Conservation (phyloP, 2,888 invertebrate species). For the Lepetodrilus schrolli region DNA sequence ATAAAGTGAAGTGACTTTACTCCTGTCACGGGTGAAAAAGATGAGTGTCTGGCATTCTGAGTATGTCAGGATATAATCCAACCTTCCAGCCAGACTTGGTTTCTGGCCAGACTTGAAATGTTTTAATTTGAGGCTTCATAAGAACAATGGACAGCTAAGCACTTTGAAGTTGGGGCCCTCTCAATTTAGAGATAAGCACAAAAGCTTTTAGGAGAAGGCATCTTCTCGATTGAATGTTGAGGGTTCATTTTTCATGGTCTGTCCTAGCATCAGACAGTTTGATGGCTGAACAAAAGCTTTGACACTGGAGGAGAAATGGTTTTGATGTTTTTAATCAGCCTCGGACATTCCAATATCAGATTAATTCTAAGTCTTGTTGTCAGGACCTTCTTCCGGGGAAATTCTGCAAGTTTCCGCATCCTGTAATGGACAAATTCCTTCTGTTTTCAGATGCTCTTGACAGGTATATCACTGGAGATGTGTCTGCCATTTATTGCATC, state of each 20-base stretch:
- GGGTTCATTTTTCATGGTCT: conserved; percentile 24
- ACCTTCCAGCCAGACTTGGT: no score
- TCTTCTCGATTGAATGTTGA: conserved; percentile 16
- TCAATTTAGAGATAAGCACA: conserved; percentile 14
- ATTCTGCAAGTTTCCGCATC: conserved; percentile 17
- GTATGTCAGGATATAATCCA: conserved; percentile 18
- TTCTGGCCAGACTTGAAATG: not conserved
- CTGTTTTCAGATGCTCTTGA: conserved; percentile 1
- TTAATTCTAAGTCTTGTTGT: conserved; percentile 10
- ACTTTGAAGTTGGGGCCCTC: not conserved
- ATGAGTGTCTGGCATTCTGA: not conserved
- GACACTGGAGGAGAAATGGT: conserved; percentile 10
- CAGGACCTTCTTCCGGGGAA: not conserved
- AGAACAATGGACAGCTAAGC: conserved; percentile 7
- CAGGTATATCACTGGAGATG: not conserved
- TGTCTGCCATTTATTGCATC: not conserved
- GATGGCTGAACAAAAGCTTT: conserved; percentile 29
- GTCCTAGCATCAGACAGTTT: not conserved
- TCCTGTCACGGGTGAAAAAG: not conserved
- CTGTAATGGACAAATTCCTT: conserved; percentile 6
- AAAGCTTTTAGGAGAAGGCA: conserved; percentile 9
- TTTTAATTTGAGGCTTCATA: conserved; percentile 19
- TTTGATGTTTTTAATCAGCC: conserved; percentile 27
- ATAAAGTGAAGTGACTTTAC: not conserved
- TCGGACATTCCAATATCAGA: conserved; percentile 23